Conservation (phyloP, 2,113 vertebrate genomes). For the Agelaius tricolor region DNA sequence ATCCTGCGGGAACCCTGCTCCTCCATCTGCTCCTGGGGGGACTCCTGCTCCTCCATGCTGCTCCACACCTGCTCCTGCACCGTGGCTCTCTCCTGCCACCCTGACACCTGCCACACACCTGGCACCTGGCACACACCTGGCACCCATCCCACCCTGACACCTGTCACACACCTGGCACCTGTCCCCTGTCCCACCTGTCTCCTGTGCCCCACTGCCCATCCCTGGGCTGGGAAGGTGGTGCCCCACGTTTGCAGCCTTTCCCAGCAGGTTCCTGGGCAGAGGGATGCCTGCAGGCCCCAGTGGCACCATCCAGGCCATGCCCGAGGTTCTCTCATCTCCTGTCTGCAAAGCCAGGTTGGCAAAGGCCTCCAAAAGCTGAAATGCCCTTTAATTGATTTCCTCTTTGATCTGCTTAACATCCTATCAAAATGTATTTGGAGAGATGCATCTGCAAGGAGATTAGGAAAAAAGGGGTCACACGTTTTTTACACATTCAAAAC, state of each 20-base stretch:
- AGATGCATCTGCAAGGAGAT: background rate
- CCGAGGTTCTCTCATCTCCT: too few species aligned
- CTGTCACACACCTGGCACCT: too few species aligned
- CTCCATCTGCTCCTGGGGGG: too few species aligned
- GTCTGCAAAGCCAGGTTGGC: background rate
- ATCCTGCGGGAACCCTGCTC: too few species aligned
- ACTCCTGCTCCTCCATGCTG: background rate
- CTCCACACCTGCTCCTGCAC: background rate
- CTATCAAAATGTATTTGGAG: background rate
- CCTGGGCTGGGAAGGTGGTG: too few species aligned
- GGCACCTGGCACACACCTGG: too few species aligned
- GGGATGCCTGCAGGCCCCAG: background rate
- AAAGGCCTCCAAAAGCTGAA: background rate
- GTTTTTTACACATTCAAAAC: background rate
- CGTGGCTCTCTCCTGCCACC: background rate
- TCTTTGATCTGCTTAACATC: accelerated
- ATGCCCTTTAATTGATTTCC: background rate
- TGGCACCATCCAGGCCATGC: accelerated
- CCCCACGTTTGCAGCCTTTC: background rate
- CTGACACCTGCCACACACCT: background rate
- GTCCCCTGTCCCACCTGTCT: too few species aligned
- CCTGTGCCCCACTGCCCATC: too few species aligned
- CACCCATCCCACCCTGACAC: too few species aligned
- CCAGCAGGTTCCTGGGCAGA: background rate
- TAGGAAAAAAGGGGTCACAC: background rate